Evolutionary conservation across 2,888 invertebrate genomes (phyloP).

Genomic region (Scotopteryx bipunctaria): DNA sequence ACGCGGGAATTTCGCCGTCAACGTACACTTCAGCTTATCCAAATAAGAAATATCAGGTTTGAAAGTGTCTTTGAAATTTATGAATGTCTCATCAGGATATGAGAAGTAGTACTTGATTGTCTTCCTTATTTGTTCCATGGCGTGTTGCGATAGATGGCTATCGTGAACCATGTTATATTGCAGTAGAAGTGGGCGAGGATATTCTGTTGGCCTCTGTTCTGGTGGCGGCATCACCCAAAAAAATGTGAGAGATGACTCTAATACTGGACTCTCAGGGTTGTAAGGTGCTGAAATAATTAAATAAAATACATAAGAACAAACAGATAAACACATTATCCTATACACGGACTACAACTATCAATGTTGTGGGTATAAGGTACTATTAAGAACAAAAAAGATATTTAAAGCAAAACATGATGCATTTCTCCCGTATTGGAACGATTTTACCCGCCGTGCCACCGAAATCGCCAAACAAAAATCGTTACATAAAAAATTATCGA

Average conservation of each 20-base stretch:
- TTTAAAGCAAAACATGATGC: no score
- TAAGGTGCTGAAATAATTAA: conserved; percentile 88
- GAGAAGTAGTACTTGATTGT: conserved; percentile 93
- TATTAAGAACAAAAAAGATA: no score
- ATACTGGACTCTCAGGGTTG: conserved; percentile 89
- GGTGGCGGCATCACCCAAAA: conserved; percentile 99
- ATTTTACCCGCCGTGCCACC: no score
- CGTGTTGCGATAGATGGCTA: conserved; percentile 89
- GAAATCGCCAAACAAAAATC: no score
- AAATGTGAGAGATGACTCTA: conserved; percentile 92
- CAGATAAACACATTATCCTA: not conserved
- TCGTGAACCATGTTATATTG: conserved; percentile 94
- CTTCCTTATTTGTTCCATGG: conserved; percentile 93
- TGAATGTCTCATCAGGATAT: conserved; percentile 68
- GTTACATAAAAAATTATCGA: no score
- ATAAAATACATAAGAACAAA: not conserved
- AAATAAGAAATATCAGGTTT: conserved; percentile 89
- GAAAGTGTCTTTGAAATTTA: conserved; percentile 84
- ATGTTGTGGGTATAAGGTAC: no score
- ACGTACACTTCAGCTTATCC: conserved; percentile 92
- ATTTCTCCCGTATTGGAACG: no score
- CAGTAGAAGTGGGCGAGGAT: conserved; percentile 95
- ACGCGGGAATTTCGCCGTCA: conserved; percentile 91
- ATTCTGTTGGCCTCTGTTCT: conserved; percentile 95
- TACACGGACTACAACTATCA: no score